Base-by-base conservation (phyloP, 2,888 invertebrate genomes). In the Steinernema carpocapsae region DNA sequence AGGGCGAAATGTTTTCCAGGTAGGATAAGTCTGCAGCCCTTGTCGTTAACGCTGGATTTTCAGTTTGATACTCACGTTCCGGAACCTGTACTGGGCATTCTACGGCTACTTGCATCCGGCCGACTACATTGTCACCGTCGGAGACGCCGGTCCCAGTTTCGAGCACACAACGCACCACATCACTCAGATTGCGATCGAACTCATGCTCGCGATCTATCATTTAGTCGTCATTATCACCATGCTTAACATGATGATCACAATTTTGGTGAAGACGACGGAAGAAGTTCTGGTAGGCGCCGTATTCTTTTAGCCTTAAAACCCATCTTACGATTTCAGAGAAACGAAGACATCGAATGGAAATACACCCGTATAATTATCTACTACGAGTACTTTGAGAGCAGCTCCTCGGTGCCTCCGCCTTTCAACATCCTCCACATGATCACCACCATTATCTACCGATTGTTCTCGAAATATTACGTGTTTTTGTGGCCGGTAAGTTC, bases 311-410 rank as follows among this genome's bases (percentile, higher is more conserved):
- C n/a, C 46, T 29, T 24, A 72, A 17, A 4, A 22, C 2, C 48
- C n/a, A 37, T 37, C 10, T 37, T 3, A 37, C 26, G 12, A 14
- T 48, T 73, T n/a, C 72, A 81, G 80, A 82, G 83, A 26, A 84
- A 85, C 73, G 83, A 84, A 74, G 83, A 84, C 48, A 71, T 78
- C 71, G 85, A 85, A 74, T 85, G 82, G 83, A 85, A 85, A 74
- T 85, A 76, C 75, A 80, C 81, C 1, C 77, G 83, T 17, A 78
- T 81, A 3, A 79, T 78, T 29, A 82, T 85, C 45, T 81, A 80
- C 76, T 72, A 78, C 19, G 85, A 85, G 75, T 85, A 76, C 70
- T 48, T 79, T 56, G 76, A 83, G 29, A 79, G 77, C 72, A 74
- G 74, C 10, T 75, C 75, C 71, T 77, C 83, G 22, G 79, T 83